phyloP scores from a whole-genome alignment of 64 coral and sea anemone genomes.

The Catalaphyllia jardinei region DNA sequence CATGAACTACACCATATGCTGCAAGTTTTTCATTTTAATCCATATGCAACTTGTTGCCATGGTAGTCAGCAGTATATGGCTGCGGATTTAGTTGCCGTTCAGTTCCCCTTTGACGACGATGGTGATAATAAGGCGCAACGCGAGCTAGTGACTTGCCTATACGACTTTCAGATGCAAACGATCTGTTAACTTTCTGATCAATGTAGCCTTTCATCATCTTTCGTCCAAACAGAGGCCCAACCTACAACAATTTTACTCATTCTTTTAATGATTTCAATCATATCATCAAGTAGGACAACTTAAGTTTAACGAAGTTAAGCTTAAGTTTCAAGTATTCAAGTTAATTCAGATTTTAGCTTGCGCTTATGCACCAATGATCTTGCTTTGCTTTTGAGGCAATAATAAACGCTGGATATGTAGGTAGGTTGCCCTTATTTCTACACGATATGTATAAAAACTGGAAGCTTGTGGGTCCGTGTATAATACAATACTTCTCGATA shows the following conservation, averaged over 20 bases:
- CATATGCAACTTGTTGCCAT: conserved; percentile 39
- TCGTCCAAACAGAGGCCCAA: conserved; percentile 47
- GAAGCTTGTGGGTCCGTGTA: too few species aligned
- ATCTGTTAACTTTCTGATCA: conserved; percentile 1
- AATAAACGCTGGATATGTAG: too few species aligned
- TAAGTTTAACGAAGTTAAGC: too few species aligned
- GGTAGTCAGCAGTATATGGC: conserved; percentile 31
- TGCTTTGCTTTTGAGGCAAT: too few species aligned
- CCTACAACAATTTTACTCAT: background rate
- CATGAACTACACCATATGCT: conserved; percentile 30
- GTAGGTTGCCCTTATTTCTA: too few species aligned
- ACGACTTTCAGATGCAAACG: conserved; percentile 21
- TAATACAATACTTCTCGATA: too few species aligned
- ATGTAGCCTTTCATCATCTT: conserved; percentile 64
- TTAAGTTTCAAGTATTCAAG: too few species aligned
- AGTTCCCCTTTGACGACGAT: conserved; percentile 13
- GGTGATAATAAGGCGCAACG: conserved; percentile 16
- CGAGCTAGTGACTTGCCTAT: conserved; percentile 3
- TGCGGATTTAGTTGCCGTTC: conserved; percentile 16
- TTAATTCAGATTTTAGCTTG: too few species aligned
- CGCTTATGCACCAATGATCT: too few species aligned
- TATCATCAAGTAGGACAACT: too few species aligned
- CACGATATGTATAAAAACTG: too few species aligned
- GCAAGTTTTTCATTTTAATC: conserved; percentile 44
- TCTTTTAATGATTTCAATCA: too few species aligned